These are phyloP conservation scores for Penaeus vannamei DNA, from an alignment of 1,140 invertebrate genomes.

Conservation along the genomic window DNA sequence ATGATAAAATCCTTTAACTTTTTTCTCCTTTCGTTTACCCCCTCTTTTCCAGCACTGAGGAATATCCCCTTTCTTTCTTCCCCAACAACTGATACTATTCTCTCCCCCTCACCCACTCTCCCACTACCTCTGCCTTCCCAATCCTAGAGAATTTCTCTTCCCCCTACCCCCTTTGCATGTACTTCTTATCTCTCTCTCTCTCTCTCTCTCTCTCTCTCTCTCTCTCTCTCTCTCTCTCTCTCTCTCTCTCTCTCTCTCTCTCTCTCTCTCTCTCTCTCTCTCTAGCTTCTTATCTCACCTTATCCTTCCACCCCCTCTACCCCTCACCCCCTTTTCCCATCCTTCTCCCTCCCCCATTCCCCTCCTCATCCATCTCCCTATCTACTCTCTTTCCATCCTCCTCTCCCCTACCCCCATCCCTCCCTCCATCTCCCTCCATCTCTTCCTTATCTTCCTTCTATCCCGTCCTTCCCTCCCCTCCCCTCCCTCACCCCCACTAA, in stretches of 20 bases:
- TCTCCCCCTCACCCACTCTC: background rate
- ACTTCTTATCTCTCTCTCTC: constrained; percentile 27
- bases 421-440: too few relatives aligned
- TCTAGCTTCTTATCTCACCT: constrained; percentile 25
- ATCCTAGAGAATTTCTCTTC: background rate
- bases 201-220: constrained; percentile 26
- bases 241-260: constrained; percentile 26
- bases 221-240: constrained; percentile 35
- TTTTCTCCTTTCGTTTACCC: too few relatives aligned
- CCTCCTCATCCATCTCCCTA: background rate
- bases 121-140: background rate
- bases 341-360: background rate
- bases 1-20: too few relatives aligned
- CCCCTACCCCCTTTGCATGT: constrained; percentile 20
- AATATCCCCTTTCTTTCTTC: too few relatives aligned
- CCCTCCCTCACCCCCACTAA: too few relatives aligned
- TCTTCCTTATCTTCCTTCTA: too few relatives aligned
- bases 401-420: too few relatives aligned
- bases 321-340: background rate
- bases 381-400: too few relatives aligned
- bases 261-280: constrained; percentile 41
- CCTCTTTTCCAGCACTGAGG: too few relatives aligned
- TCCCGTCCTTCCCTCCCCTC: too few relatives aligned
- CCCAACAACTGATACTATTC: too few relatives aligned
- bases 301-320: background rate